Base-by-base conservation (phyloP, 2,113 vertebrate species). In the Phylloscopus trochiloides region DNA sequence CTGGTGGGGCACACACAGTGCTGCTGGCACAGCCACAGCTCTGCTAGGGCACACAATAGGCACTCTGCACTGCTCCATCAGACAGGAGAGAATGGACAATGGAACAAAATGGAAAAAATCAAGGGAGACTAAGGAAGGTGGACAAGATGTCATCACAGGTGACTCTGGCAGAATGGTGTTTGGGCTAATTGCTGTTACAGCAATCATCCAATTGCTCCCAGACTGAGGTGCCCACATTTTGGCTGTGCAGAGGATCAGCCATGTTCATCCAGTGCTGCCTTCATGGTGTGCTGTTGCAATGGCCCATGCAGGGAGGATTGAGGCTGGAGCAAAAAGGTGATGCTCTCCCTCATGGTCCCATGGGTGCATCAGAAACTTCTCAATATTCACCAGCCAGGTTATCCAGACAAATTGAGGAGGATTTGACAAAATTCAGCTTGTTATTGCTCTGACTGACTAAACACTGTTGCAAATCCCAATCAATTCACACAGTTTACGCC, bases 11-110 rank as follows among this genome's bases (percentile, higher is more conserved):
- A 57, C 55, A 65, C 7, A 40, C 38, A 5, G 7, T 18, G 22
- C 43, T 48, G 45, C 7, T 79, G 50, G 50, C 50, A 55, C n/a
- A 26, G 17, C 25, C n/a, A 24, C 40, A 47, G 42, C 51, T 20
- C 52, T 42, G 7, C 63, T n/a, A 22, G 4, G 8, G 12, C 32
- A 9, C 40, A 11, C 0, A 0, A 1, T 34, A 18, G 1, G 29
- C 20, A 2, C 25, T 32, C 34, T 45, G 24, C 29, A 29, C n/a
- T 24, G 36, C 43, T 71, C 43, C 31, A 10, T 31, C 24, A 43
- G 5, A 17, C 1, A 3, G n/a, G 47, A 55, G 51, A 52, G 19
- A 86, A 42, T 9, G 51, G 20, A 8, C 75, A 95, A 12, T 0
- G 1, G 28, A 36, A 19, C 42, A 47, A 74, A 89, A 38, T 6